Evolutionary conservation across 2,797 vertebrate genomes (phyloP), one percentile per base, ranked within the genome.

Genomic region (Crocidura indochinensis): DNA sequence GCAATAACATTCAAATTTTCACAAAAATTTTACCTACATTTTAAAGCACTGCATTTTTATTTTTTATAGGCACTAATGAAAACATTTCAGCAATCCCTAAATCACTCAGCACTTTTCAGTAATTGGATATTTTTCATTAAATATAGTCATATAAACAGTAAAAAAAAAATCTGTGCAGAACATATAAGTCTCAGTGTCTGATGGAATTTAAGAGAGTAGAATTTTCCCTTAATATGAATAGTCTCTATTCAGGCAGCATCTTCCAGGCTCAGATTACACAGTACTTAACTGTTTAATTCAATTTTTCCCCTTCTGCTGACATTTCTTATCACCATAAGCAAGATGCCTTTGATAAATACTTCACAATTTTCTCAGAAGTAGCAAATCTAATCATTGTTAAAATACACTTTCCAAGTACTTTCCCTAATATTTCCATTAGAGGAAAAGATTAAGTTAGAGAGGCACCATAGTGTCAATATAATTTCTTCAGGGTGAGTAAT

Each of bases 271-370:
- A 89, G 81, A 93, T 89, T 84, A 89, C 68, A 91, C 90, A 91
- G 26, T 83, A 74, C 4, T 85, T 81, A 76, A 72, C 24, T 85
- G 68, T 95, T 94, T 88, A 73, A 86, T 81, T 89, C 84, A 82
- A 49, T 69, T 86, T 80, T 72, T 74, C 51, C 15, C 29, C 69
- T 31, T 92, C 56, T 92, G 27, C 12, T 87, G 86, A 71, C 67
- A 85, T 84, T 91, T 95, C 53, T 92, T 90, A 90, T 56, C 88
- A 73, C 24, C 69, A 47, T 53, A 87, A 86, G 85, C 83, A 93
- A 93, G 49, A 88, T 64, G 31, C 51, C 60, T 92, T 88, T 93
- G 71, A 94, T 88, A 84, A 90, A 79, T 60, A 92, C 27, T 90
- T 56, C 62, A 84, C 24, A 68, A 71, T 24, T 84, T 94, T 24